These are phyloP conservation scores for Promerops cafer DNA, from an alignment of 2,113 vertebrate genomes.

Conservation along the genomic window DNA sequence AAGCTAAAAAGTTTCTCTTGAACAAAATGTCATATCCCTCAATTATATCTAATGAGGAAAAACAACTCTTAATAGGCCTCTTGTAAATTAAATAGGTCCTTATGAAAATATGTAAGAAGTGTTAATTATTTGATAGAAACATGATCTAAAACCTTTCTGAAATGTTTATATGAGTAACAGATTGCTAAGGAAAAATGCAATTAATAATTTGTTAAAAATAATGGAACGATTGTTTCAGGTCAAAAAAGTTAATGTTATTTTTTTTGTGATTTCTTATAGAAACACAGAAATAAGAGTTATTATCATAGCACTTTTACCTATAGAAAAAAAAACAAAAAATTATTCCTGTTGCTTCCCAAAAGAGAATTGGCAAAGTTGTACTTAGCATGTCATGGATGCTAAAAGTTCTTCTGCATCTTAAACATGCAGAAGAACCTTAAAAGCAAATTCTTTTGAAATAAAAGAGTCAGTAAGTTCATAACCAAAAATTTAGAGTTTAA, in stretches of 20 bases:
- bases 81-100: constrained; percentile 55
- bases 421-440: background rate
- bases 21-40: constrained; percentile 60
- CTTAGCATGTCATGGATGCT: background rate
- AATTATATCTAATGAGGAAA: constrained; percentile 59
- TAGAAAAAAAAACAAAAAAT: background rate
- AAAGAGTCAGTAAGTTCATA: background rate
- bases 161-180: background rate
- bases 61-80: constrained; percentile 41
- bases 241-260: background rate
- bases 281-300: background rate
- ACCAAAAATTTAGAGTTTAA: background rate
- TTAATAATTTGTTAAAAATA: background rate
- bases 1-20: constrained; percentile 40
- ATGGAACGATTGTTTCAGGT: background rate
- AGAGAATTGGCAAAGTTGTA: background rate
- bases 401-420: background rate
- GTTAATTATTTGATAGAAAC: constrained; percentile 45
- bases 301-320: background rate
- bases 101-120: constrained; percentile 22
- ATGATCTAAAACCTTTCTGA: constrained; percentile 16
- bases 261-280: background rate
- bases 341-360: background rate
- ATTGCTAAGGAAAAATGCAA: background rate
- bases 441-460: background rate